Conservation (phyloP, 2,888 invertebrate genomes). For the Thysanoteuthis rhombus region DNA sequence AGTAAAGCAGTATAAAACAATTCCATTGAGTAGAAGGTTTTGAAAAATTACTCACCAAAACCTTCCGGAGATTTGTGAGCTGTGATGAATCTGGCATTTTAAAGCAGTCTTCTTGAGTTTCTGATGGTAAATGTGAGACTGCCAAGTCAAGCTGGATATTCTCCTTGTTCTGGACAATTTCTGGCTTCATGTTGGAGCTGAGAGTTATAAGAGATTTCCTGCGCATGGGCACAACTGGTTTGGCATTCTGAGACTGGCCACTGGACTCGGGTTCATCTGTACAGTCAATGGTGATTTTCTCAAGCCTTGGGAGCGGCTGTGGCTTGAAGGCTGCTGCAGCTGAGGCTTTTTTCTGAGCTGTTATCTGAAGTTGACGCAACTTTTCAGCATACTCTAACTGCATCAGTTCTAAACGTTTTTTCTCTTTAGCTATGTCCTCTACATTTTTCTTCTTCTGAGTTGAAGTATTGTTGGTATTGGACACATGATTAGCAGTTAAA, state of each 20-base stretch:
- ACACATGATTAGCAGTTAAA: neutral
- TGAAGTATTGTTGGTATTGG: neutral
- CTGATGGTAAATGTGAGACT: neutral
- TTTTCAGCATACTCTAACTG: conserved; percentile 51
- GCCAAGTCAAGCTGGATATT: neutral
- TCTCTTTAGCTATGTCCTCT: conserved; percentile 45
- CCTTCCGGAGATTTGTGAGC: conserved; percentile 41
- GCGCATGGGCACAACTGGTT: conserved; percentile 37
- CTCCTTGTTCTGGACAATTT: conserved; percentile 38
- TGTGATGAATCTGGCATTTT: conserved; percentile 43
- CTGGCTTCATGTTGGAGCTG: conserved; percentile 52
- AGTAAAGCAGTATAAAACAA: neutral
- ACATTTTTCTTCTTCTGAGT: neutral
- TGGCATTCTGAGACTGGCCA: neutral
- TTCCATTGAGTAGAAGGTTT: too few relatives aligned
- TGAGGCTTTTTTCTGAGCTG: conserved; percentile 34
- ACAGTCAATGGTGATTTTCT: conserved; percentile 43
- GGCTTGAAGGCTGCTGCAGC: conserved; percentile 29
- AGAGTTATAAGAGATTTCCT: conserved; percentile 49
- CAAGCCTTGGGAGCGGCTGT: conserved; percentile 39
- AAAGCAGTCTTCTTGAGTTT: conserved; percentile 35
- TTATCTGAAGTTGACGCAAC: conserved; percentile 43
- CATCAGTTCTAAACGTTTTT: conserved; percentile 47
- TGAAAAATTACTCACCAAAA: conserved; percentile 41
- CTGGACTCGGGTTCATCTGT: conserved; percentile 36